Evolutionary conservation across 1,140 invertebrate species (phyloP).

Genomic region (Teleopsis dalmanni): DNA sequence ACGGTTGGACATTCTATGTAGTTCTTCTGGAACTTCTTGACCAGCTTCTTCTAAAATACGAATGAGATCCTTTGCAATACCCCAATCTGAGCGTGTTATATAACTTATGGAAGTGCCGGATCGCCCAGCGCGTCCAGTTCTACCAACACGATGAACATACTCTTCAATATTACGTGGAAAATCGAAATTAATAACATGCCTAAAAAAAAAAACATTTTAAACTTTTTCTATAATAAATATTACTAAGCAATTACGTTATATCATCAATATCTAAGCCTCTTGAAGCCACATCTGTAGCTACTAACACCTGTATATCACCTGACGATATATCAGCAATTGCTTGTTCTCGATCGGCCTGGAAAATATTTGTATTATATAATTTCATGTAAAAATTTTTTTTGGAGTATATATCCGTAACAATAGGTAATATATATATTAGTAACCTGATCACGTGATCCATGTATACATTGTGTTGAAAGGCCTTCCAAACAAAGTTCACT

Average conservation of each 20-base stretch:
- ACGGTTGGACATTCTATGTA: constrained; percentile 61
- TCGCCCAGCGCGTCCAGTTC: constrained; percentile 80
- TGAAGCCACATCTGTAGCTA: constrained; percentile 92
- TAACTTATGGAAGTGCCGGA: constrained; percentile 73
- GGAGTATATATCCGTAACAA: too few species aligned
- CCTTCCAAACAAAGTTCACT: constrained; percentile 65
- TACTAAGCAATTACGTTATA: constrained; percentile 55
- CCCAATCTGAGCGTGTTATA: constrained; percentile 74
- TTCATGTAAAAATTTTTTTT: neutral
- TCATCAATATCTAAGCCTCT: constrained; percentile 88
- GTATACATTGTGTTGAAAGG: constrained; percentile 67
- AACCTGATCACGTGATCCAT: constrained; percentile 81
- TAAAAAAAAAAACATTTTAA: constrained; percentile 13
- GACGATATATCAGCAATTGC: constrained; percentile 74
- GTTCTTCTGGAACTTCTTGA: constrained; percentile 66
- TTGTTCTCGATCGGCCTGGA: constrained; percentile 64
- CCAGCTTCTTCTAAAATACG: constrained; percentile 68
- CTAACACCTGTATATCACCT: constrained; percentile 68
- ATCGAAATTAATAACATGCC: constrained; percentile 74
- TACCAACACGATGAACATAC: constrained; percentile 80
- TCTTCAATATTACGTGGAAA: constrained; percentile 87
- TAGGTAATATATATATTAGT: too few species aligned
- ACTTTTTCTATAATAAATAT: too few species aligned
- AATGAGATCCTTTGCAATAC: constrained; percentile 71
- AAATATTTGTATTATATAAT: neutral